Evolutionary conservation across 2,888 invertebrate species (phyloP).

Genomic region (Agelastica alni): DNA sequence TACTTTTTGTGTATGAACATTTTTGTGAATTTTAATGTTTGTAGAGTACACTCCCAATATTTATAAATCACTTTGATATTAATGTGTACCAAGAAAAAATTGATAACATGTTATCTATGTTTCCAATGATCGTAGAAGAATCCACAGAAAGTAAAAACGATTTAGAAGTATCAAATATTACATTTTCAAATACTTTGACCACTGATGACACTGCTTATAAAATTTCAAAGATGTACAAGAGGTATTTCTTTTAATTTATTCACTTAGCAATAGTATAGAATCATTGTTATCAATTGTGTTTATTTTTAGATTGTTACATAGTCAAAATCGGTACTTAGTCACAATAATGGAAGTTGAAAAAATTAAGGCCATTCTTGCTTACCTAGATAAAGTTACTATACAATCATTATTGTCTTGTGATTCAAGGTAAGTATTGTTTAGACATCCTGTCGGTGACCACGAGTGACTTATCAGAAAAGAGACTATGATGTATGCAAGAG

Average conservation of each 20-base stretch:
- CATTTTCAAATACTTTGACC: no score
- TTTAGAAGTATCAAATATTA: conserved; percentile 7
- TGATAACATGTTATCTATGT: conserved; percentile 20
- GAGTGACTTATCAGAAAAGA: no score
- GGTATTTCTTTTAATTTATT: no score
- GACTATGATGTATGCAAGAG: no score
- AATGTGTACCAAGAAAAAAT: conserved; percentile 31
- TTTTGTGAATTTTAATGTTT: conserved; percentile 6
- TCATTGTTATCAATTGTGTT: no score
- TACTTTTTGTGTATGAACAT: conserved; percentile 3
- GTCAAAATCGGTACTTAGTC: conserved; percentile 62
- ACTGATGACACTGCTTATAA: no score
- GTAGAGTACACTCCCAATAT: conserved; percentile 33
- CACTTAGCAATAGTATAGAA: no score
- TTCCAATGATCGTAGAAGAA: conserved; percentile 22
- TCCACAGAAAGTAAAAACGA: conserved; percentile 7
- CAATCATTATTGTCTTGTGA: conserved; percentile 24
- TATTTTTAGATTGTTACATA: conserved; percentile 39
- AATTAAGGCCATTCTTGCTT: conserved; percentile 61
- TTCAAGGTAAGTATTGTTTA: conserved; percentile 34
- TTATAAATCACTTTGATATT: conserved; percentile 36
- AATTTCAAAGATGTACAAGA: no score
- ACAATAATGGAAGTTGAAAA: conserved; percentile 61
- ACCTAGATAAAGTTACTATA: conserved; percentile 47
- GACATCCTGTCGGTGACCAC: no score